Base-by-base conservation (phyloP, 2,797 vertebrate species). In the Loris lydekkerianus region DNA sequence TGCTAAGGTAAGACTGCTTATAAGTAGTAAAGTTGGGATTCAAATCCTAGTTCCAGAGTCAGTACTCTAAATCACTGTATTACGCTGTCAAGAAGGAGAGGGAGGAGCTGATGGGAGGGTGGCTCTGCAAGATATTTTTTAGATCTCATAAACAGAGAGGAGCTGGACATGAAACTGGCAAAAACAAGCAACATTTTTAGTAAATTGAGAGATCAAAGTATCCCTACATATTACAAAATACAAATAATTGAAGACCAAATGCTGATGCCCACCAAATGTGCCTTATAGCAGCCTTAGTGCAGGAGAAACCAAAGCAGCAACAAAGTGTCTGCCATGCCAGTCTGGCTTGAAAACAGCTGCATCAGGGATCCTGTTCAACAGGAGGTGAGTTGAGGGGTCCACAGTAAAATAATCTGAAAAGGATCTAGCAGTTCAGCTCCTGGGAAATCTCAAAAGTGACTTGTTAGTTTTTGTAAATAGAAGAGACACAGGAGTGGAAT, bases 171-270 rank as follows among this genome's bases (percentile, higher is more conserved):
- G 53, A 75, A 88, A 40, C 40, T 23, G 67, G 10, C 60, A 5
- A 56, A 58, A 84, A 60, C 17, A 84, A 75, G 10, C 31, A 80
- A 14, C 8, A 81, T 80, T 80, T 46, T 46, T 7, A 91, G 23
- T 9, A 92, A 87, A 37, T 46, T 1, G 4, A 93, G n/a, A 10
- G 40, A 53, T 29, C n/a, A 80, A 46, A 46, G 2, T 34, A 14
- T 88, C 17, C 53, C 9, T 60, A 31, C 37, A n/a, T 56, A 93
- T 10, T 70, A 89, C 49, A 89, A 81, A 91, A 84, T 27, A 60
- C 23, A 65, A 23, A 25, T 60, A 10, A 43, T 27, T 56, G n/a
- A 78, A 20, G 6, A 88, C 1, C 25, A 85, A 29, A 31, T 25
- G 27, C 29, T 15, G 34, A 37, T 0, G 18, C 73, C 43, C 53